Evolutionary conservation across 1,140 invertebrate genomes (phyloP), one percentile per base, ranked within the genome.

Genomic region (Oreohelix idahoensis): DNA sequence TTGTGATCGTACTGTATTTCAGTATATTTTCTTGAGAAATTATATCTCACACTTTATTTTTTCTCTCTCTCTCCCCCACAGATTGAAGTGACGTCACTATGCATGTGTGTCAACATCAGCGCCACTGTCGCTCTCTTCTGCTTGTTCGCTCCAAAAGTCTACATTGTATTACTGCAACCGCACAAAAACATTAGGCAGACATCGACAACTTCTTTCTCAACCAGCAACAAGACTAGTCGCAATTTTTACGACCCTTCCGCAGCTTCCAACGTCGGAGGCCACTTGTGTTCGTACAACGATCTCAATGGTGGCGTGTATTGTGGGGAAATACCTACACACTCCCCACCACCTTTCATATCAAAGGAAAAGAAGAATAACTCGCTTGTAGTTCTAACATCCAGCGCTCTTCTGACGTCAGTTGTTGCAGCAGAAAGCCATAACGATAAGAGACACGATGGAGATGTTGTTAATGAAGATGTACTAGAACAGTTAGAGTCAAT

Each of bases 101-200:
- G 95, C 88, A 96, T 96, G 94, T 96, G 95, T 87, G 94, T 96
- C 73, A 96, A 94, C 89, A 94, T 96, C 81, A 96, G 95, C 88
- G 96, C 96, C 20, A 95, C 95, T 0, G 96, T 96, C 23, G 95
- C 95, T 0, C 93, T 96, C 0, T 95, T 95, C 53, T 96, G 96
- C 87, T 93, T 96, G 0, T 96, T 96, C 92, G 95, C 95, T 0
- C 96, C 96, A 0, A 96, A 96, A 92, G 94, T 96, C n/a, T 96
- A 96, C 89, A 94, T 96, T 73, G 94, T 96, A 13, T 90, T 96
- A 5, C 95, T 96, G 87, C 95, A 96, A 87, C 96, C 96, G 0
- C 95, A 96, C 88, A 96, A 96, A 87, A 96, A 96, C 88, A 94
- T 95, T 0, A 93, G 95, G 10, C 89, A 91, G 83, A 71, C 79